phyloP scores from a whole-genome alignment of 2,113 vertebrate genomes.

The Nyctereutes procyonoides region DNA sequence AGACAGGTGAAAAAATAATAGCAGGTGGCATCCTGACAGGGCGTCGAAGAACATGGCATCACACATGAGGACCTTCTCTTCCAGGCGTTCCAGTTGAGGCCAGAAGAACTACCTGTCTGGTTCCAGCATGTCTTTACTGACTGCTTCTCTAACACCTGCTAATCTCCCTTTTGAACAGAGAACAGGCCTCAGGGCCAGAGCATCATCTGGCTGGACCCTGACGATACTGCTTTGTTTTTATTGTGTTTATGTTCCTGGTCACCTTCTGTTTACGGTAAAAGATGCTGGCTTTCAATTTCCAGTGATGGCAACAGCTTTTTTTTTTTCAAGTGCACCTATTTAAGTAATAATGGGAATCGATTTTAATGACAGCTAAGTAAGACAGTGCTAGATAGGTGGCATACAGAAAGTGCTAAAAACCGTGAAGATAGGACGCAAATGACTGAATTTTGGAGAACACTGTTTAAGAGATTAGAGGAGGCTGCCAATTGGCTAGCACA shows the following conservation, averaged over 20 bases:
- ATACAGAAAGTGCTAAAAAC: background rate
- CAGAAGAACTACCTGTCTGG: background rate
- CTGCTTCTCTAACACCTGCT: background rate
- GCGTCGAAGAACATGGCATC: background rate
- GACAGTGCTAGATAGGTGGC: background rate
- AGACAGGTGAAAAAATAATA: background rate
- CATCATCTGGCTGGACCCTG: background rate
- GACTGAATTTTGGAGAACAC: background rate
- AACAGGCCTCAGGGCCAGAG: background rate
- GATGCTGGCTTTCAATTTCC: background rate
- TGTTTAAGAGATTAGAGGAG: background rate
- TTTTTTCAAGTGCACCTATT: background rate
- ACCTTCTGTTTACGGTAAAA: background rate
- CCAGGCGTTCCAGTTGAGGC: too few species aligned
- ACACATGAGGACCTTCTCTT: background rate
- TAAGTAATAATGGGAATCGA: background rate
- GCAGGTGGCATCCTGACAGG: accelerated
- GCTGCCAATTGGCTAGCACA: background rate
- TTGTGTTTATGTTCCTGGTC: background rate
- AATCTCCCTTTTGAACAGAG: background rate
- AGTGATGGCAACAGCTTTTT: background rate
- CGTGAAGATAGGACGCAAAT: background rate
- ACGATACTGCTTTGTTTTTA: background rate
- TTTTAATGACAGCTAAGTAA: slow-evolving; percentile 5
- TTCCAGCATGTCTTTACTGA: background rate